Evolutionary conservation across 2,888 invertebrate species (phyloP), one percentile per base, ranked within the genome.

Genomic region (Trissolcus japonicus): DNA sequence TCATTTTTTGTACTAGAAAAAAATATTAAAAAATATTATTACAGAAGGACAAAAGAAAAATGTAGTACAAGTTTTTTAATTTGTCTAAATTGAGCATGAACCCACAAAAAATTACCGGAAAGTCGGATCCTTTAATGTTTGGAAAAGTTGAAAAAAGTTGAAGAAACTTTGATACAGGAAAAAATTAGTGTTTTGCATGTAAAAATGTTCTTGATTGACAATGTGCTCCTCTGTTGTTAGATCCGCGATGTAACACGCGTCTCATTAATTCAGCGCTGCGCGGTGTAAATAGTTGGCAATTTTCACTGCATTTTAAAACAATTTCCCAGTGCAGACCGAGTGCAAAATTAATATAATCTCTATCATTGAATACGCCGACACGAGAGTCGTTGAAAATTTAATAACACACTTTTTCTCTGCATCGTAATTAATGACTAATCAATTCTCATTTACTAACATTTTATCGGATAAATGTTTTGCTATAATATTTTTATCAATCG

Each of bases 191-290:
- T 9, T 55, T 60, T 19, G 17, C 19, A 16, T 35, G 63, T 61
- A 68, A 53, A 29, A 29, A 17, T 21, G 16, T 63, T 63, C 9
- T 19, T 65, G 68, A 75, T 69, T 43, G 56, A 65, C 68, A 69
- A 68, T 68, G 69, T 69, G 75, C 55, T 69, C 63, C 16, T 35
- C 35, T 35, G 65, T 69, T 65, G 69, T 75, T 69, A 60, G 68
- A 69, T 75, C 74, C 69, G 68, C 68, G 41, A 65, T 69, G 62
- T 69, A 69, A 75, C 75, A 75, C 60, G 69, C 54, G 17, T 21
- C 74, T 74, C 67, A 67, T 74, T 74, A 74, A 74, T 67, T 74
- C 62, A 53, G 40, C 41, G 62, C 74, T 62, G 56, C 59, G 57
- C 7, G 19, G 62, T 35, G 35, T 63, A 68, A 68, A 74, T 59